Base-by-base conservation (phyloP, 2,113 vertebrate species). In the Ciconia stormi region DNA sequence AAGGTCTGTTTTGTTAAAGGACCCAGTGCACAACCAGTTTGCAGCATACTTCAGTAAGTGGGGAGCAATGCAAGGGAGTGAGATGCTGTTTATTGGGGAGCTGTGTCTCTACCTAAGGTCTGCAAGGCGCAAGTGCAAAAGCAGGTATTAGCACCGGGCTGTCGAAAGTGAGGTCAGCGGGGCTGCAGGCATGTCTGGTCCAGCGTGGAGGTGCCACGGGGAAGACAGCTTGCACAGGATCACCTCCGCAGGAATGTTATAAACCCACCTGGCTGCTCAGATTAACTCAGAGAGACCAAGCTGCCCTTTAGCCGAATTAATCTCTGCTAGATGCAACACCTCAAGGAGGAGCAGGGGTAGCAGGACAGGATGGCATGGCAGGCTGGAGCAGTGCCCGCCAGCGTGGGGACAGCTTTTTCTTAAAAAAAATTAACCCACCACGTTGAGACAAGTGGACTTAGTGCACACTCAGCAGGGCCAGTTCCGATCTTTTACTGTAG, bases 261-360 rank as follows among this genome's bases (percentile, higher is more conserved):
- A 22, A 27, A 38, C 13, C 16, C 40, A 26, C 4, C 32, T 29
- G 15, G 9, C 6, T 30, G 81, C 46, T 50, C 19, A 50, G 9
- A 19, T 30, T 29, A 19, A 52, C 42, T 19, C 30, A n/a, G 36
- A n/a, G 55, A 2, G 14, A 22, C 36, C 30, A 42, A 59, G 15
- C 13, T 50, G 66, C 7, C 20, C 49, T 46, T 19, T 30, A 36
- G 30, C 9, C 12, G 32, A 52, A 36, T 36, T 53, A 32, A 62
- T 62, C 19, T 15, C 19, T 0, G 4, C 11, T n/a, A 29, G n/a
- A 30, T 44, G 20, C 46, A 12, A 4, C 1, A 5, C 16, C 5
- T 4, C 22, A 26, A 26, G 22, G 29, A 79, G 47, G 22, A 79
- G 16, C 40, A 25, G 52, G 27, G 4, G 10, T 13, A 80, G 49